Conservation (phyloP, 1,140 invertebrate genomes). For the Penaeus japonicus region DNA sequence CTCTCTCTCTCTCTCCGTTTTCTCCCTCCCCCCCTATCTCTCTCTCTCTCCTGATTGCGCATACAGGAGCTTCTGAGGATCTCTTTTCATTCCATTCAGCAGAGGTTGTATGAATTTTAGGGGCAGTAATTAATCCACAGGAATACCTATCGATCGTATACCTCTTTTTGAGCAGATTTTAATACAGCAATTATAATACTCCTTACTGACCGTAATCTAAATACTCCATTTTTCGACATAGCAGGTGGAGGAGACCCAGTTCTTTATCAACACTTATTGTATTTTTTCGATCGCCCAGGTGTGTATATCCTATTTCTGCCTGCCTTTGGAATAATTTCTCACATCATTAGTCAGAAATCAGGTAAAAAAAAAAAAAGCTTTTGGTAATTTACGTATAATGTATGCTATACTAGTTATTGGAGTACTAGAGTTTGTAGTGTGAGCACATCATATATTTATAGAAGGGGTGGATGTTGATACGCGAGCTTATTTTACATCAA, state of each 20-base stretch:
- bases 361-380: slow-evolving; percentile 71
- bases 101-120: no score
- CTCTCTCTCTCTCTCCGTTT: neutral
- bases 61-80: no score
- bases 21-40: no score
- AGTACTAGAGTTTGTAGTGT: slow-evolving; percentile 73
- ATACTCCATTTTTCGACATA: slow-evolving; percentile 68
- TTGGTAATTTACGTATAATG: slow-evolving; percentile 71
- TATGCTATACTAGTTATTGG: slow-evolving; percentile 61
- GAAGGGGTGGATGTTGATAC: slow-evolving; percentile 79
- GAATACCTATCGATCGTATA: no score
- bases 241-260: slow-evolving; percentile 67
- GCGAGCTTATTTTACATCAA: slow-evolving; percentile 77
- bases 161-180: neutral
- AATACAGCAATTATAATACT: slow-evolving; percentile 66
- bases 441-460: slow-evolving; percentile 75
- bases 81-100: slow-evolving; percentile 14
- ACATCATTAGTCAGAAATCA: slow-evolving; percentile 71
- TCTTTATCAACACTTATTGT: no score
- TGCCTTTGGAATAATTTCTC: slow-evolving; percentile 73
- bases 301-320: no score
- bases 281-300: no score
- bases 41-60: neutral
- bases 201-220: slow-evolving; percentile 68
- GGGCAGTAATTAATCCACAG: no score